A percentile compares a stretch with the other conserved stretches of the same genome.
These are phyloP conservation scores for Trachelus troglodyta DNA, from an alignment of 2,888 invertebrate species.

Conservation along the genomic window DNA sequence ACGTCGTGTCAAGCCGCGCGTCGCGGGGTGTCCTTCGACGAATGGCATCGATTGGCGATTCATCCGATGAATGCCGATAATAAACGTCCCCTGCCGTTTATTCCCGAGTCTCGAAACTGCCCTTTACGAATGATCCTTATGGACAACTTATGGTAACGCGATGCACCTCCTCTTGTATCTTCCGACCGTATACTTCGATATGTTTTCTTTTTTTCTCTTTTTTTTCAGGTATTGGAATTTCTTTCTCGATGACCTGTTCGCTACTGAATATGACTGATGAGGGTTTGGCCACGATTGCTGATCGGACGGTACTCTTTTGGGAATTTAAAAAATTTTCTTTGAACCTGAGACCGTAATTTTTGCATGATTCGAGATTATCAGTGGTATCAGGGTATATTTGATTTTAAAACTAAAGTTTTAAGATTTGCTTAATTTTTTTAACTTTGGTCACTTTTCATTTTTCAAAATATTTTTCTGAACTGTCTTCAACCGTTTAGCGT, in stretches of 20 bases:
- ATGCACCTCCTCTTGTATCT: neutral
- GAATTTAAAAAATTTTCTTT: neutral
- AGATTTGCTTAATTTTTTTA: too few species aligned
- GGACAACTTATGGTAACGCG: neutral
- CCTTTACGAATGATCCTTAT: slow-evolving; percentile 2
- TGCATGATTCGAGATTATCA: neutral
- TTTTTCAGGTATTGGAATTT: neutral
- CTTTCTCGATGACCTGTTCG: neutral
- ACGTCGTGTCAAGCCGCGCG: slow-evolving; percentile 60
- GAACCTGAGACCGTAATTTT: neutral
- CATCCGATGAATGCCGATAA: slow-evolving; percentile 60
- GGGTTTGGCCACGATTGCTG: neutral
- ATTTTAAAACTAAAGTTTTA: neutral
- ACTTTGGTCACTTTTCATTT: neutral
- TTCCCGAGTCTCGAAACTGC: slow-evolving; percentile 3
- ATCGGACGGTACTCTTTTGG: neutral
- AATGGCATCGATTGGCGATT: slow-evolving; percentile 65
- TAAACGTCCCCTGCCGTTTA: slow-evolving; percentile 42
- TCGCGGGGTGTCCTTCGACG: slow-evolving; percentile 59
- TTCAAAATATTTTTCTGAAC: neutral
- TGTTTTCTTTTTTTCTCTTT: neutral
- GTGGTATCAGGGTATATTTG: neutral
- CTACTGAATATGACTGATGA: neutral
- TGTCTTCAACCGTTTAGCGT: neutral
- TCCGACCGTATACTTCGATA: neutral